Conservation (phyloP, 1,140 invertebrate species). For the Stenopsyche tienmushanensis region DNA sequence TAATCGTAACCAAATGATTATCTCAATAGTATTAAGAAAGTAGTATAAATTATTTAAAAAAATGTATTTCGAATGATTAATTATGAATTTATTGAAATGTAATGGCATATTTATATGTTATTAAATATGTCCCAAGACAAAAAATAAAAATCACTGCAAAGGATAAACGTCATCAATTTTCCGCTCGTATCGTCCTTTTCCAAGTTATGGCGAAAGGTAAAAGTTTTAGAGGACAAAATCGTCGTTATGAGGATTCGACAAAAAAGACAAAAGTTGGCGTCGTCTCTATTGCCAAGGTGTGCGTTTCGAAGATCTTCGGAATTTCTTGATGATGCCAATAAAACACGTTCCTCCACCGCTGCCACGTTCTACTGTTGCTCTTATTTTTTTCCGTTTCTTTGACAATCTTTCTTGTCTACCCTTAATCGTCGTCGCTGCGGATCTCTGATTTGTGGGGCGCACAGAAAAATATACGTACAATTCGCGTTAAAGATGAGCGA, state of each 20-base stretch:
- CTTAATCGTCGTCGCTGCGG: constrained; percentile 12
- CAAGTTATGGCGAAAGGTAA: not conserved
- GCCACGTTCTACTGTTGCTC: not conserved
- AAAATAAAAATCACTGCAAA: too few relatives aligned
- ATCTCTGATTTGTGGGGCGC: too few relatives aligned
- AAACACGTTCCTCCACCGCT: constrained; percentile 34
- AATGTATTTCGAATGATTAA: too few relatives aligned
- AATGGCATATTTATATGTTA: too few relatives aligned
- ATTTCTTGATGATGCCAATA: constrained; percentile 38
- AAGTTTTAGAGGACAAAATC: constrained; percentile 1
- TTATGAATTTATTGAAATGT: too few relatives aligned
- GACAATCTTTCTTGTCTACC: constrained; percentile 11
- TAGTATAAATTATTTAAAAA: too few relatives aligned
- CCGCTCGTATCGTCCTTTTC: not conserved
- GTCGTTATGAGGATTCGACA: constrained; percentile 5
- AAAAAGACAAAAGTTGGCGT: constrained; percentile 18
- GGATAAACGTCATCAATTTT: constrained; percentile 14
- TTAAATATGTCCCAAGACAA: too few relatives aligned
- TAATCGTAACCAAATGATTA: too few relatives aligned
- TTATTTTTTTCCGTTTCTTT: constrained; percentile 10
- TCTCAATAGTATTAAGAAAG: too few relatives aligned
- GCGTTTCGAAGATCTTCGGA: constrained; percentile 9
- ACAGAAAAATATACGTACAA: too few relatives aligned
- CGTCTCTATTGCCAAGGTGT: constrained; percentile 20
- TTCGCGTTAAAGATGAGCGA: too few relatives aligned